Evolutionary conservation across 2,113 vertebrate genomes (phyloP).

Genomic region (Neoarius graeffei): DNA sequence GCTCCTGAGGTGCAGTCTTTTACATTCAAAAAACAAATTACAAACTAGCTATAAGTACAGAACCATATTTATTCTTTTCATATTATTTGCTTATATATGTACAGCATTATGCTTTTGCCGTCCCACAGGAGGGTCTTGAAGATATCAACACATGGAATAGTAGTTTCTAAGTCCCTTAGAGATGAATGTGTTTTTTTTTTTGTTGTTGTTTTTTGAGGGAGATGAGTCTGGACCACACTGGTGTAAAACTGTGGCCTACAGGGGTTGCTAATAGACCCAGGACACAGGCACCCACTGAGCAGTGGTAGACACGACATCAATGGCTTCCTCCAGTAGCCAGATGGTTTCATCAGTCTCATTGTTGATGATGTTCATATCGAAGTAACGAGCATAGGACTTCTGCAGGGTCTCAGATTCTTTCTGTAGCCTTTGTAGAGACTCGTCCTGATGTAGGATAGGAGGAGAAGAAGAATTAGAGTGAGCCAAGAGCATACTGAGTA

Average conservation of each 20-base stretch:
- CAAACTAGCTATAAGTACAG: constrained; percentile 90
- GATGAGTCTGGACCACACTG: neutral
- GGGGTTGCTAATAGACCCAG: constrained; percentile 81
- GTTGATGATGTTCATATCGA: constrained; percentile 99
- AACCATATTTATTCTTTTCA: constrained; percentile 83
- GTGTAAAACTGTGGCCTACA: neutral
- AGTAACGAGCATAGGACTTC: constrained; percentile 97
- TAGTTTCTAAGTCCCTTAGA: constrained; percentile 37
- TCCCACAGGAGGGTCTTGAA: constrained; percentile 75
- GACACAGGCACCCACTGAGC: constrained; percentile 97
- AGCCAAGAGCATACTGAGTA: neutral
- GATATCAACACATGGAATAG: constrained; percentile 35
- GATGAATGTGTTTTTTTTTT: constrained; percentile 63
- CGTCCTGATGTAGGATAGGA: constrained; percentile 75
- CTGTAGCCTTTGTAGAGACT: constrained; percentile 96
- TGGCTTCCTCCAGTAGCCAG: constrained; percentile 94
- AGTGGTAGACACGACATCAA: constrained; percentile 91
- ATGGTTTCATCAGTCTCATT: constrained; percentile 99
- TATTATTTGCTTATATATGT: constrained; percentile 74
- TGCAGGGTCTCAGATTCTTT: constrained; percentile 97
- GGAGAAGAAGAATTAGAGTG: neutral
- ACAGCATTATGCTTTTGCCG: constrained; percentile 90
- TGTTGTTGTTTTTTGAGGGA: constrained; percentile 19
- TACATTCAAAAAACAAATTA: constrained; percentile 57
- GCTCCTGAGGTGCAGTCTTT: constrained; percentile 44